A percentile compares a stretch with the other conserved stretches of the same genome.
phyloP scores from a whole-genome alignment of 2,113 vertebrate species.

The Chionodraco myersi region DNA sequence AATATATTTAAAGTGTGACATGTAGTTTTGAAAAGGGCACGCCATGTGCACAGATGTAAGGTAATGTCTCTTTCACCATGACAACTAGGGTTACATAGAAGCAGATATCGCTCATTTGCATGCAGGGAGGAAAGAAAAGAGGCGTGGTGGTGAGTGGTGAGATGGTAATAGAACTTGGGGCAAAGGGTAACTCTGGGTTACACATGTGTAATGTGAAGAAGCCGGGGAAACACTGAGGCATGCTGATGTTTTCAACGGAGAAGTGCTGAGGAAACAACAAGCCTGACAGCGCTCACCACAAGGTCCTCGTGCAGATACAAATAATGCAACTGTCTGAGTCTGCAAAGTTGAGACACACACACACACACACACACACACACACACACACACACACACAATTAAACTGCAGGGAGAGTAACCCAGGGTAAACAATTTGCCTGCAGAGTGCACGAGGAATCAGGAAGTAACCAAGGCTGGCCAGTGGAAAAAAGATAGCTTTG shows the following conservation, averaged over 20 bases:
- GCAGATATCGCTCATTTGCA: conserved; percentile 23
- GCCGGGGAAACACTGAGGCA: conserved; percentile 72
- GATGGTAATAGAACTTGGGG: conserved; percentile 11
- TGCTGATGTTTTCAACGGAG: conserved; percentile 68
- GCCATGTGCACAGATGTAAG: neutral
- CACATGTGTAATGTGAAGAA: conserved; percentile 54
- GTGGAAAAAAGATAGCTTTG: conserved; percentile 39
- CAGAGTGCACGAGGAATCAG: conserved; percentile 18
- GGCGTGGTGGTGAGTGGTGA: neutral
- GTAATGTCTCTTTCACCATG: neutral
- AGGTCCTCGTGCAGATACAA: conserved; percentile 71
- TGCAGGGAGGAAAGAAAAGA: conserved; percentile 2
- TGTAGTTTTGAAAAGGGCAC: neutral
- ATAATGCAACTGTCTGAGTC: conserved; percentile 63
- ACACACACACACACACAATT: conserved; percentile 17
- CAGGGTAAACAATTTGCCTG: conserved; percentile 18
- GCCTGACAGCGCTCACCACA: conserved; percentile 69
- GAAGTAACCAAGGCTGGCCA: conserved; percentile 34
- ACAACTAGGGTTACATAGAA: neutral
- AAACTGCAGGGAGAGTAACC: conserved; percentile 38
- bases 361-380: neutral
- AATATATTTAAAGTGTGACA: neutral
- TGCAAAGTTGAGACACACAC: conserved; percentile 63
- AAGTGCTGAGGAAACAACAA: conserved; percentile 71
- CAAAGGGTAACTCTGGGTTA: conserved; percentile 66